A percentile compares a stretch with the other conserved stretches of the same genome.
These are phyloP conservation scores for Pyxicephalus adspersus DNA, from an alignment of 2,113 vertebrate species.

Conservation along the genomic window DNA sequence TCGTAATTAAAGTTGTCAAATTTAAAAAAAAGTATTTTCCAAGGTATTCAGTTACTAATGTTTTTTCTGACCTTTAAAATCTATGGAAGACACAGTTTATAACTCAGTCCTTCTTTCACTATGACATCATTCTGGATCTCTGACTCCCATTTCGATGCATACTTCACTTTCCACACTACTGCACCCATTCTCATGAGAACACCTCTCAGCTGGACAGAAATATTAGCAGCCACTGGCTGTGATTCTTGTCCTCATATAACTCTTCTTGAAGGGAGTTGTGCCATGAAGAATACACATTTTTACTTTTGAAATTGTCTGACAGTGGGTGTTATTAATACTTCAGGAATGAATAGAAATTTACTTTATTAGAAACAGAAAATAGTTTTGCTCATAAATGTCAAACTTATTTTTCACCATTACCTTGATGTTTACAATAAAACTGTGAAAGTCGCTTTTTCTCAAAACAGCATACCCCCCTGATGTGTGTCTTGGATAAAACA, in stretches of 20 bases:
- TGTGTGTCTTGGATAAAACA: too few species aligned
- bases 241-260: constrained; percentile 27
- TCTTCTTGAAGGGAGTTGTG: neutral
- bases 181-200: constrained; percentile 29
- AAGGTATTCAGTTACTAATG: constrained; percentile 8
- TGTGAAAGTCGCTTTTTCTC: too few species aligned
- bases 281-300: too few species aligned
- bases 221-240: neutral
- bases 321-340: too few species aligned
- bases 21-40: too few species aligned
- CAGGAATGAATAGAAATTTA: neutral
- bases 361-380: neutral
- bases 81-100: constrained; percentile 22
- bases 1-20: too few species aligned
- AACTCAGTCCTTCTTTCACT: constrained; percentile 15
- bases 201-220: neutral
- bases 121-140: constrained; percentile 31
- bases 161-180: constrained; percentile 22
- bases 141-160: constrained; percentile 19
- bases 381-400: too few species aligned
- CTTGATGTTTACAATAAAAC: too few species aligned
- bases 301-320: too few species aligned
- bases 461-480: too few species aligned
- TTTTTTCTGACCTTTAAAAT: constrained; percentile 26
- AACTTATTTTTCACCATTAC: too few species aligned